Conservation (phyloP, 1,140 invertebrate genomes). For the silkworm (Bombyx mori) region DNA sequence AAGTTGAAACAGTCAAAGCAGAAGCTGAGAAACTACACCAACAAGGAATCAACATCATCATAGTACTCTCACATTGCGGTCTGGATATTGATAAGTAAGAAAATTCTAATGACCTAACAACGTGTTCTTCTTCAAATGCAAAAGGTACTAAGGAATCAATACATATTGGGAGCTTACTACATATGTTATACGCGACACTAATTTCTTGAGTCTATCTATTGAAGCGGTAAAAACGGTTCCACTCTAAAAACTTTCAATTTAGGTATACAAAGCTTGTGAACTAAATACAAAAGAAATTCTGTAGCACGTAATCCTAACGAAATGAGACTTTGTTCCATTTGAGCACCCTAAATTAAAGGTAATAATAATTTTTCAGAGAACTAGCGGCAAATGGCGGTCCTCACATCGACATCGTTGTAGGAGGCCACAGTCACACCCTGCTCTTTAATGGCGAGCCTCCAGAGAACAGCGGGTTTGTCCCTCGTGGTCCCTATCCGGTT, state of each 20-base stretch:
- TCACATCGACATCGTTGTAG: constrained; percentile 85
- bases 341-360: too few species aligned
- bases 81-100: constrained; percentile 74
- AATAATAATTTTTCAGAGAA: constrained; percentile 43
- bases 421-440: constrained; percentile 88
- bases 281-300: too few species aligned
- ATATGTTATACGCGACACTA: too few species aligned
- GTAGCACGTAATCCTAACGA: too few species aligned
- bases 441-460: constrained; percentile 73
- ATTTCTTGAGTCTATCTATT: too few species aligned
- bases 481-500: constrained; percentile 76
- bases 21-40: constrained; percentile 76
- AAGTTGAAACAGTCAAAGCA: constrained; percentile 75
- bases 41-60: constrained; percentile 80
- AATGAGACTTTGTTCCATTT: too few species aligned
- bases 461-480: constrained; percentile 31
- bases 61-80: constrained; percentile 86
- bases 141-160: too few species aligned
- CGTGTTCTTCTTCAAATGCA: too few species aligned
- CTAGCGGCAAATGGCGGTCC: constrained; percentile 78
- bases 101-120: neutral
- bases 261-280: too few species aligned
- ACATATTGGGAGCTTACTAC: too few species aligned
- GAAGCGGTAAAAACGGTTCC: too few species aligned
- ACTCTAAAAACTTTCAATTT: too few species aligned